Percentiles rank a stretch among this genome's conserved stretches.
These are phyloP conservation scores for Otis tarda DNA, from an alignment of 2,113 vertebrate genomes.

Conservation along the genomic window DNA sequence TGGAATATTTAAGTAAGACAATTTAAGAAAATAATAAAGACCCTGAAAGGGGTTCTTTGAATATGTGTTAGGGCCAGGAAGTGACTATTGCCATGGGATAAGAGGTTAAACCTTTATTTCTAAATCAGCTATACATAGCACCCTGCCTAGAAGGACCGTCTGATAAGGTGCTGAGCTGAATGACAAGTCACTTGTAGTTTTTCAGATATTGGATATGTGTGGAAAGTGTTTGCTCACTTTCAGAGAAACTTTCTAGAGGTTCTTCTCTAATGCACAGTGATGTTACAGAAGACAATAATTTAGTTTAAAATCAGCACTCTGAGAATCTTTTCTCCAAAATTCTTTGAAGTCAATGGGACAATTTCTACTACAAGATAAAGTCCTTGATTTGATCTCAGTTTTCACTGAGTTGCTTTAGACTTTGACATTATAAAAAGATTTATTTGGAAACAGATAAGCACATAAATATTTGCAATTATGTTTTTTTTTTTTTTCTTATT, in stretches of 20 bases:
- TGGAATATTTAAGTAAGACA: not conserved
- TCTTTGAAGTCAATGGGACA: not conserved
- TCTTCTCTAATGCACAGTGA: not conserved
- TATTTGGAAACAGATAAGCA: not conserved
- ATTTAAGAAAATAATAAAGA: not conserved
- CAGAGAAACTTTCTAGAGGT: not conserved
- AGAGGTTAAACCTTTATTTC: not conserved
- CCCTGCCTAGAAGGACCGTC: not conserved
- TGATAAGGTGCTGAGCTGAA: not conserved
- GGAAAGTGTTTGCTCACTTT: not conserved
- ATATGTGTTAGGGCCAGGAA: not conserved
- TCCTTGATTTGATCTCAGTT: not conserved
- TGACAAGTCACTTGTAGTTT: not conserved
- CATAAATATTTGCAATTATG: not conserved
- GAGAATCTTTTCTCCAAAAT: not conserved
- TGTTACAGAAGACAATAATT: not conserved
- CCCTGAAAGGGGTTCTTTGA: not conserved
- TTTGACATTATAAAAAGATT: not conserved
- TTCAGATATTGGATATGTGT: not conserved
- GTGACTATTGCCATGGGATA: not conserved
- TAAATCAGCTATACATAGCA: not conserved
- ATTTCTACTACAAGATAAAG: not conserved
- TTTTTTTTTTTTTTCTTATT: too few species aligned
- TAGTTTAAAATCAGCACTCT: not conserved
- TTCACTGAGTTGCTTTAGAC: not conserved